phyloP scores from a whole-genome alignment of 53 echinoderm and acorn worm species.

The Crossaster papposus region DNA sequence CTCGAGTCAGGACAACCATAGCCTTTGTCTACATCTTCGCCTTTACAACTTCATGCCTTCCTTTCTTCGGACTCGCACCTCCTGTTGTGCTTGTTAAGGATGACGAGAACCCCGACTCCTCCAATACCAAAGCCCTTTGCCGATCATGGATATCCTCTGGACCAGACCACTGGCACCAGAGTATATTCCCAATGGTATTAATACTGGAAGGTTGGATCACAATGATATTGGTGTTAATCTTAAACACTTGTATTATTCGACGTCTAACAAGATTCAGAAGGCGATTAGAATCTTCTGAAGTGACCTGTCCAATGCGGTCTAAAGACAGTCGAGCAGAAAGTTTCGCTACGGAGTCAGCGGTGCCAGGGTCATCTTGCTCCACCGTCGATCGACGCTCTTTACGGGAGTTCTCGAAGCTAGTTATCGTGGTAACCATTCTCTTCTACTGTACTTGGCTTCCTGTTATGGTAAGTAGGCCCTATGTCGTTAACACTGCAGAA shows the following conservation, averaged over 20 bases:
- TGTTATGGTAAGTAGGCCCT: conserved; percentile 93
- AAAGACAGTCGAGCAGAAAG: neutral
- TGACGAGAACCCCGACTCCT: conserved; percentile 24
- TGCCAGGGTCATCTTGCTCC: neutral
- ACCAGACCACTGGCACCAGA: conserved; percentile 75
- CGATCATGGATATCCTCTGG: conserved; percentile 87
- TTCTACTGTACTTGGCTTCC: conserved; percentile 98
- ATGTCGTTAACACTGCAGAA: neutral
- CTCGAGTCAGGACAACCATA: conserved; percentile 72
- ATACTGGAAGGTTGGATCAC: conserved; percentile 91
- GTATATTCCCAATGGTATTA: conserved; percentile 77
- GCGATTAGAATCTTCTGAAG: conserved; percentile 53
- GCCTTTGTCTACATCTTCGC: conserved; percentile 74
- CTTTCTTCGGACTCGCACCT: conserved; percentile 85
- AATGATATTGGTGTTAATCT: conserved; percentile 81
- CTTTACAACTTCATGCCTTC: conserved; percentile 77
- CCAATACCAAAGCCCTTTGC: conserved; percentile 65
- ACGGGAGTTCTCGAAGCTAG: conserved; percentile 86
- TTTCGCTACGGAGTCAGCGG: neutral
- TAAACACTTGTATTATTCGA: conserved; percentile 79
- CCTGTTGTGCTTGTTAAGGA: conserved; percentile 64
- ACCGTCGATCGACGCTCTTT: conserved; percentile 70
- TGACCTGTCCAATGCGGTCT: neutral
- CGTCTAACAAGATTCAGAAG: conserved; percentile 76
- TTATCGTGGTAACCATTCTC: conserved; percentile 87